Conservation (phyloP, 2,797 vertebrate species). For the Trematomus bernacchii region DNA sequence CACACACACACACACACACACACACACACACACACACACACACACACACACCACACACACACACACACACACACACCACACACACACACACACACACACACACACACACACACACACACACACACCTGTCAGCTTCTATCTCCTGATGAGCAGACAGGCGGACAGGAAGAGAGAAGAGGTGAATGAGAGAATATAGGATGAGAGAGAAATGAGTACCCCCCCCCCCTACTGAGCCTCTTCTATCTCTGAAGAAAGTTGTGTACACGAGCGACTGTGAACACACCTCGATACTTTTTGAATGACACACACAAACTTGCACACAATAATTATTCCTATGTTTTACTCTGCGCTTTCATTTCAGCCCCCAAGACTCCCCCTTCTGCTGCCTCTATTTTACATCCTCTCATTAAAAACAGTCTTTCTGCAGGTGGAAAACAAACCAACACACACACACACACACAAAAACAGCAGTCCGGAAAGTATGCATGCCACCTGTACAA, state of each 20-base stretch:
- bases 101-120: constrained; percentile 18
- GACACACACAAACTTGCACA: constrained; percentile 46
- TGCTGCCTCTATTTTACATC: constrained; percentile 37
- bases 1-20: not conserved
- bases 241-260: constrained; percentile 51
- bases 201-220: constrained; percentile 68
- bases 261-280: constrained; percentile 52
- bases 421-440: constrained; percentile 38
- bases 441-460: constrained; percentile 14
- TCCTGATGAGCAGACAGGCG: constrained; percentile 58
- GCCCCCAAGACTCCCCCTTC: constrained; percentile 17
- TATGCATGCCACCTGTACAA: constrained; percentile 19
- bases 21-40: constrained; percentile 40
- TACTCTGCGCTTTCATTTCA: constrained; percentile 41
- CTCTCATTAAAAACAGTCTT: constrained; percentile 63
- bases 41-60: constrained; percentile 26
- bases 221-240: constrained; percentile 35
- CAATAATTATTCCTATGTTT: constrained; percentile 60
- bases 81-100: constrained; percentile 42
- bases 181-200: constrained; percentile 42
- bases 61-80: constrained; percentile 34
- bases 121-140: constrained; percentile 69
- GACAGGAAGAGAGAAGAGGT: constrained; percentile 51
- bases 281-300: constrained; percentile 55
- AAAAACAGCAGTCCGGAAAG: constrained; percentile 3